Evolutionary conservation across 2,888 invertebrate genomes (phyloP), one percentile per base, ranked within the genome.

Genomic region (Blomia tropicalis): DNA sequence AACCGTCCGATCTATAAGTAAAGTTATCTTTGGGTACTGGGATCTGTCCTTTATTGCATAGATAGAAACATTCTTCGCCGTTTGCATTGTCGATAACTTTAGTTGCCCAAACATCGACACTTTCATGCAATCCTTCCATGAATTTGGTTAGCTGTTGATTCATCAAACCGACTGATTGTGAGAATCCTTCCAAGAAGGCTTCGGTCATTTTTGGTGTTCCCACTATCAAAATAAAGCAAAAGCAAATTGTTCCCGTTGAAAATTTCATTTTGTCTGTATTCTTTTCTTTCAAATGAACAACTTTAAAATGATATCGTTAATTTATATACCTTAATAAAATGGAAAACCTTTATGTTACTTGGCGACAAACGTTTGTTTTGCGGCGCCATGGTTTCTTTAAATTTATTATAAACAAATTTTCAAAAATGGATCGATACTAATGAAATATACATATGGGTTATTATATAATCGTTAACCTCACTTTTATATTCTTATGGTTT

Each of bases 51-150:
- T 54, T 22, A 17, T 36, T 30, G 43, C 62, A 62, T 1, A 62
- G 4, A 25, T 25, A 54, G 17, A 54, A 54, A 23, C 62, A 62
- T n/a, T 62, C 62, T 29, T 62, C 62, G n/a, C n/a, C 23, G 44
- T 62, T 62, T 19, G 62, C 62, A 43, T 62, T 53, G 7, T 56
- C 36, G 19, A 62, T 43, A n/a, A 62, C 54, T 43, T 62, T 36
- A 17, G 54, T 29, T 3, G 62, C 62, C 62, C 62, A 62, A 14
- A 30, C 22, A 23, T 62, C 62, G 22, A 62, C 56, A 29, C 36
- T 62, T 19, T 54, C 30, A 22, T 62, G 56, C 7, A 62, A 23
- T 14, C 54, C 54, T 27, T 62, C 62, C 41, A 62, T 54, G 41
- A 62, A 62, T 19, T 54, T 54, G 17, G 19, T 5, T 32, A 62